Evolutionary conservation across 1,140 invertebrate species (phyloP).

Genomic region (Heliconius congener): DNA sequence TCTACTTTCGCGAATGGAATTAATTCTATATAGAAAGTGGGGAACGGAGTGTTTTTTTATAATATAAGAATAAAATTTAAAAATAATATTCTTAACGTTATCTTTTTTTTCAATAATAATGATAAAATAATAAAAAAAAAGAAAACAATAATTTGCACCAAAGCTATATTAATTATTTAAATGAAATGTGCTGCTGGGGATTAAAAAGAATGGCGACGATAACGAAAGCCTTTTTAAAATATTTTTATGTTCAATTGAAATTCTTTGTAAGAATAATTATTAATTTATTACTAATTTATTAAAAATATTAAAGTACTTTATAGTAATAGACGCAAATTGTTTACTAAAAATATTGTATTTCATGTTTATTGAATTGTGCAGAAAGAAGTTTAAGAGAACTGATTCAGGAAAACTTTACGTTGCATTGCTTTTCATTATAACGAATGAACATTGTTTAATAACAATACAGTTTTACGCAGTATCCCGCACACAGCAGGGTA

Average conservation of each 20-base stretch:
- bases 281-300: not conserved
- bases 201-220: not conserved
- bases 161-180: not conserved
- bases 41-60: too few relatives aligned
- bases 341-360: not conserved
- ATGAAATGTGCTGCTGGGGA: not conserved
- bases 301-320: not conserved
- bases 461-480: too few relatives aligned
- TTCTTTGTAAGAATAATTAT: not conserved
- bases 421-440: not conserved
- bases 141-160: too few relatives aligned
- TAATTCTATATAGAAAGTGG: too few relatives aligned
- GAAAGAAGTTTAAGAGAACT: not conserved
- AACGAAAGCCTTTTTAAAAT: not conserved
- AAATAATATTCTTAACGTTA: too few relatives aligned
- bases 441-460: not conserved
- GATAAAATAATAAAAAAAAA: too few relatives aligned
- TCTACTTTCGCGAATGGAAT: not conserved
- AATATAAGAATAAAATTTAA: too few relatives aligned
- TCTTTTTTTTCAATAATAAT: too few relatives aligned
- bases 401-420: not conserved
- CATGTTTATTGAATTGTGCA: not conserved
- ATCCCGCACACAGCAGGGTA: too few relatives aligned
- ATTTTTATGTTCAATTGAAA: not conserved
- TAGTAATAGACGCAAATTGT: too few relatives aligned